Evolutionary conservation across 2,113 vertebrate species (phyloP).

Genomic region (Nycticorax nycticorax): DNA sequence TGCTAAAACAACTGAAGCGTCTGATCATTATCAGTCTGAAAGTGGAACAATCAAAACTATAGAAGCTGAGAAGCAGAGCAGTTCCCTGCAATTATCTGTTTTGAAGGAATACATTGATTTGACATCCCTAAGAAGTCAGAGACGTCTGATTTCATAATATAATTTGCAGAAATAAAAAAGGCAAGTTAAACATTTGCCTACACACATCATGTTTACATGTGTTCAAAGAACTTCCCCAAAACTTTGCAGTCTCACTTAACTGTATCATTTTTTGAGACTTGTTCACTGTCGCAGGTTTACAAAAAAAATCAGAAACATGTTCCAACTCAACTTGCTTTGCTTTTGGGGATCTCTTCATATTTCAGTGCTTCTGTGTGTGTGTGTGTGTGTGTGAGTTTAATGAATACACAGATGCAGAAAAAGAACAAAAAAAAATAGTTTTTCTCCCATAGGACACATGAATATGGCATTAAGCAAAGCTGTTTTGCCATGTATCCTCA

Average conservation of each 20-base stretch:
- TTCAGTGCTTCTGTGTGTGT: slow-evolving; percentile 32
- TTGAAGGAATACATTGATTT: slow-evolving; percentile 78
- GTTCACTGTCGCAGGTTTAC: slow-evolving; percentile 65
- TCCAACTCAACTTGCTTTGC: slow-evolving; percentile 71
- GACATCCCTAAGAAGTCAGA: slow-evolving; percentile 81
- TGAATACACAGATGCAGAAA: slow-evolving; percentile 72
- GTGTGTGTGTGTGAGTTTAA: slow-evolving; percentile 60
- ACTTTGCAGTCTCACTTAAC: slow-evolving; percentile 75
- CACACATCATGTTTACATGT: slow-evolving; percentile 76
- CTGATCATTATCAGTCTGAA: slow-evolving; percentile 62
- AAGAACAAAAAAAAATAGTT: slow-evolving; percentile 32
- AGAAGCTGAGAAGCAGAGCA: slow-evolving; percentile 67
- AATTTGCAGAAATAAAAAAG: slow-evolving; percentile 81
- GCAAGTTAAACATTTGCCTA: slow-evolving; percentile 80
- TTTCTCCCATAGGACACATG: slow-evolving; percentile 69
- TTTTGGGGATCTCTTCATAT: slow-evolving; percentile 72
- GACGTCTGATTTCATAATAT: slow-evolving; percentile 79
- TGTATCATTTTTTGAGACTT: slow-evolving; percentile 71
- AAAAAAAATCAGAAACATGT: slow-evolving; percentile 73
- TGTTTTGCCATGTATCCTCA: slow-evolving; percentile 60
- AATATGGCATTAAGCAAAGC: slow-evolving; percentile 72
- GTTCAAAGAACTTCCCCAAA: slow-evolving; percentile 79
- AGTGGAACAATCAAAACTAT: slow-evolving; percentile 72
- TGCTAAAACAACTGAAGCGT: slow-evolving; percentile 46
- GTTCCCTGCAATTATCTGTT: slow-evolving; percentile 77